These are phyloP conservation scores for Pyrgilauda ruficollis DNA, from an alignment of 2,113 vertebrate species.

Conservation along the genomic window DNA sequence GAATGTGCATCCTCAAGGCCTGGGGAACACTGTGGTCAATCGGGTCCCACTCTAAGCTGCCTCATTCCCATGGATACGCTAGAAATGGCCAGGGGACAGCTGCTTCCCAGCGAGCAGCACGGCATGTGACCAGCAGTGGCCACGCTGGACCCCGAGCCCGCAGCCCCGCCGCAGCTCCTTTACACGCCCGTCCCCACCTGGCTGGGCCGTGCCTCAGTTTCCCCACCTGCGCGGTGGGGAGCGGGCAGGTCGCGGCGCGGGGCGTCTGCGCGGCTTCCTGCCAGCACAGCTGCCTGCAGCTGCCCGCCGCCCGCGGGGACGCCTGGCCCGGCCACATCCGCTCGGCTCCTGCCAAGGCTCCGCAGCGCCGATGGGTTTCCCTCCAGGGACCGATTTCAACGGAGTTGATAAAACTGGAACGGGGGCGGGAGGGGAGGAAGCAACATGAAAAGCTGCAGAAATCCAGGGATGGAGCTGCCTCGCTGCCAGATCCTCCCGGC, in stretches of 20 bases:
- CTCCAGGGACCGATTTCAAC: constrained; percentile 30
- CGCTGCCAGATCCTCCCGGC: not conserved
- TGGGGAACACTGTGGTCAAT: accelerated
- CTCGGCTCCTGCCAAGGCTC: constrained; percentile 46
- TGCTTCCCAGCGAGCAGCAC: accelerated
- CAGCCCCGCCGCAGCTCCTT: accelerated
- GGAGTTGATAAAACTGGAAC: constrained; percentile 14
- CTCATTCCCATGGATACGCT: accelerated
- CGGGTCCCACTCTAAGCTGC: accelerated
- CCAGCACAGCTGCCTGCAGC: constrained; percentile 37
- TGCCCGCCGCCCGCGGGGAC: not conserved
- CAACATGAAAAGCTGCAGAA: constrained; percentile 1
- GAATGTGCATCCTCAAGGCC: accelerated
- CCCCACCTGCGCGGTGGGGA: not conserved
- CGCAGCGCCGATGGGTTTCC: constrained; percentile 9
- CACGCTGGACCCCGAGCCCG: accelerated
- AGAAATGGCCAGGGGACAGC: accelerated
- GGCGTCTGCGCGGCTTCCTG: not conserved
- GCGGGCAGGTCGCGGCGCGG: not conserved
- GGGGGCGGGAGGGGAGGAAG: constrained; percentile 20
- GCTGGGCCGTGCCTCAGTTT: constrained; percentile 28
- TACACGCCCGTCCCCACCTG: not conserved
- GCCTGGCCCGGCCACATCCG: constrained; percentile 24
- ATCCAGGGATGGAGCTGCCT: not conserved
- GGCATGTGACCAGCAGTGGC: not conserved